Base-by-base conservation (phyloP, 2,888 invertebrate genomes). In the Anticlea derivata region DNA sequence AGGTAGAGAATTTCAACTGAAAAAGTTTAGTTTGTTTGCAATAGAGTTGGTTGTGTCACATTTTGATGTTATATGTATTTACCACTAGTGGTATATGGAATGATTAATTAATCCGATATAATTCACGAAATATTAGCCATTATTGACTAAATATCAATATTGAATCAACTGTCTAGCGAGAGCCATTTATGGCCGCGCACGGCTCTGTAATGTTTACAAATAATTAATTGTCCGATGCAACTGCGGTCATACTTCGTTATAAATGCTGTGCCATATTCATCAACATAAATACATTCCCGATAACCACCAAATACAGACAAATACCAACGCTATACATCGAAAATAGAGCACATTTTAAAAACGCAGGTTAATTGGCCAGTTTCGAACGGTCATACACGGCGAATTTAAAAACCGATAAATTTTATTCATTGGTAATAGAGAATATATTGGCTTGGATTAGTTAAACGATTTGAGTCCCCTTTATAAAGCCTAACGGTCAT, bases 171-270 rank as follows among this genome's bases (percentile, higher is more conserved):
- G 53, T 57, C 61, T 58, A 56, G 55, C 47, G 33, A 67, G 61
- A 58, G 65, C 71, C 76, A 77, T 81, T 85, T 84, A 86, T 83
- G 83, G 69, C 60, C 61, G 64, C 60, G 70, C 83, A 83, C 80
- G 80, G 70, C 64, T 70, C 64, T 66, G 70, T 71, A 80, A 80
- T 88, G 86, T 89, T 87, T 88, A 83, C 90, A 82, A 88, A 88
- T 89, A 89, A 90, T 88, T 89, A 88, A 89, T 88, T 77, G 86
- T 75, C 83, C 75, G 80, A 79, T 83, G 83, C 86, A 86, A 86
- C 83, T 86, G 84, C 70, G 77, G 70, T 80, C 83, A 82, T 86
- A 86, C 78, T 83, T 71, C 75, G 76, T 85, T 83, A 86, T 86
- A 85, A 86, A 87, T 86, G 80, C 79, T 76, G 75, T 72, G 66